These are phyloP conservation scores for Pseudolycoriella hygida DNA, from an alignment of 2,888 invertebrate species.

Conservation along the genomic window DNA sequence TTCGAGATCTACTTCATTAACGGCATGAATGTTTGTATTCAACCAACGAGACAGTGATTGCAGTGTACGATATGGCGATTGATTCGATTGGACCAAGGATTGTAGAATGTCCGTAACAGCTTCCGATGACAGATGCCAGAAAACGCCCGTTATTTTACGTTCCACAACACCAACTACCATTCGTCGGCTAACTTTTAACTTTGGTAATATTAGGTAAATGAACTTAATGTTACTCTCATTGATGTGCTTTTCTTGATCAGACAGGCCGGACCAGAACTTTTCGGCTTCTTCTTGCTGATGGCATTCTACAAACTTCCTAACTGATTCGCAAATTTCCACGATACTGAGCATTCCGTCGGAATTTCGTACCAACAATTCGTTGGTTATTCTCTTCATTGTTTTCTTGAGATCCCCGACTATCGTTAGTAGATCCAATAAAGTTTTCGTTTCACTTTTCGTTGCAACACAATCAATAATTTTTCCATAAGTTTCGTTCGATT, in stretches of 20 bases:
- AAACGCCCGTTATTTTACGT: constrained; percentile 35
- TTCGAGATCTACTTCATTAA: constrained; percentile 37
- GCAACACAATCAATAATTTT: constrained; percentile 31
- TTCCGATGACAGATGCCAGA: constrained; percentile 34
- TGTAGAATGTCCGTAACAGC: constrained; percentile 33
- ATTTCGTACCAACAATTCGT: constrained; percentile 41
- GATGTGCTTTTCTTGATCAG: constrained; percentile 37
- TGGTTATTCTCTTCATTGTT: constrained; percentile 32
- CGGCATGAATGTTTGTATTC: constrained; percentile 37
- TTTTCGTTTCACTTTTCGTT: constrained; percentile 22
- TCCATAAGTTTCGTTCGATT: constrained; percentile 22
- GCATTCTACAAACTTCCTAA: constrained; percentile 24
- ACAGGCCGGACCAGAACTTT: constrained; percentile 47
- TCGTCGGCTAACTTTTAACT: constrained; percentile 39
- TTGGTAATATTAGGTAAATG: constrained; percentile 37
- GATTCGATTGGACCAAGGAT: constrained; percentile 24
- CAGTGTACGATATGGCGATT: constrained; percentile 26
- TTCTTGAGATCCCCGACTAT: constrained; percentile 16
- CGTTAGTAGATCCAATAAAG: constrained; percentile 27
- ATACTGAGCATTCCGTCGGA: constrained; percentile 39
- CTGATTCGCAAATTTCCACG: constrained; percentile 39
- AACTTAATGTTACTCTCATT: constrained; percentile 36
- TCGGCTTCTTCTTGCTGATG: constrained; percentile 38
- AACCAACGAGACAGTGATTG: constrained; percentile 36
- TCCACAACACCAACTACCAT: constrained; percentile 39